phyloP scores from a whole-genome alignment of 2,113 vertebrate genomes.

The Strix aluco region DNA sequence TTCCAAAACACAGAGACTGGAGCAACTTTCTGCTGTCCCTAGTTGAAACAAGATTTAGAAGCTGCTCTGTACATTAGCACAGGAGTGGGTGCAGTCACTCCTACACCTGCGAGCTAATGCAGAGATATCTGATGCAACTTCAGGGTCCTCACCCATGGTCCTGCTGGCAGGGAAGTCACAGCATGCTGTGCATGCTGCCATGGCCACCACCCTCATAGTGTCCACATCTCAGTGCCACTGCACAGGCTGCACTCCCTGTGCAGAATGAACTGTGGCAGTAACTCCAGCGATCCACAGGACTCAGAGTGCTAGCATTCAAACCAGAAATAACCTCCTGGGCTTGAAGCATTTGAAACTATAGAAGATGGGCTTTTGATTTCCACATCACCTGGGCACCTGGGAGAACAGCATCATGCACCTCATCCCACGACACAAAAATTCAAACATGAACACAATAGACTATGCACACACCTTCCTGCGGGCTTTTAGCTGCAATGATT shows the following conservation, averaged over 20 bases:
- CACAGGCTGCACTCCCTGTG: not conserved
- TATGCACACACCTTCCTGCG: fast-evolving
- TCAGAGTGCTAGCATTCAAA: not conserved
- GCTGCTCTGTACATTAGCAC: not conserved
- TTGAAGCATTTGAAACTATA: not conserved
- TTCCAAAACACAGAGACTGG: not conserved
- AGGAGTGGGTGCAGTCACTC: not conserved
- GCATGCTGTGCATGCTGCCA: not conserved
- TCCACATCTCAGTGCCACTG: not conserved
- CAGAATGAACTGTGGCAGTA: not conserved
- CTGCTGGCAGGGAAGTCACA: not conserved
- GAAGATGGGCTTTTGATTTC: not conserved
- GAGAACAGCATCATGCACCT: not conserved
- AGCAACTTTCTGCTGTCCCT: not conserved
- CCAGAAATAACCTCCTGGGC: not conserved
- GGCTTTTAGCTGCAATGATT: not conserved
- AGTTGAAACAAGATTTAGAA: not conserved
- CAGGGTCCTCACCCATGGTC: not conserved
- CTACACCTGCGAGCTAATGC: not conserved
- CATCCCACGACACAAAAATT: fast-evolving
- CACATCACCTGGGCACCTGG: fast-evolving
- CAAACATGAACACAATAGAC: not conserved
- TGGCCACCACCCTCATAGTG: not conserved
- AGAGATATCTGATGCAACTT: not conserved
- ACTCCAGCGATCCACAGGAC: not conserved